A percentile compares a stretch with the other conserved stretches of the same genome.
Conservation (phyloP, 2,888 invertebrate species). For the Artemia sp. region DNA sequence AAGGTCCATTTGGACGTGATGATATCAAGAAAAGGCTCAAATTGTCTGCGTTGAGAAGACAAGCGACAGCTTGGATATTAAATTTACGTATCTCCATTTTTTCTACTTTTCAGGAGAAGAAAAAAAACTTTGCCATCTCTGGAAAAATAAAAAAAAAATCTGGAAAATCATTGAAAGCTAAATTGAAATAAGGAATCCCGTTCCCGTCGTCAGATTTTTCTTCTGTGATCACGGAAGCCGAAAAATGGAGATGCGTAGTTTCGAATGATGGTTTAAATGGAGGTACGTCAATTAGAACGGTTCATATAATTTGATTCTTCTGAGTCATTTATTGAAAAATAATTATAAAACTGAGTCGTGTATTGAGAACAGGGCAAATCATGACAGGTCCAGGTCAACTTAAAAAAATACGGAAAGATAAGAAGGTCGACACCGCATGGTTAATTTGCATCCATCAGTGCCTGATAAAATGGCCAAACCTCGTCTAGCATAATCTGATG, state of each 20-base stretch:
- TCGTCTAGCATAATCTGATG: constrained; percentile 5
- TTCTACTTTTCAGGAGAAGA: constrained; percentile 4
- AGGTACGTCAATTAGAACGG: constrained; percentile 10
- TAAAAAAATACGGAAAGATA: neutral
- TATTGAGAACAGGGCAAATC: constrained; percentile 1
- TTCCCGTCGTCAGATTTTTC: neutral
- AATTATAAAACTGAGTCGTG: neutral
- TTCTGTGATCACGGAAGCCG: neutral
- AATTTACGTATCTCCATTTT: constrained; percentile 11
- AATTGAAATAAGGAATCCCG: neutral
- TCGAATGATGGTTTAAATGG: neutral
- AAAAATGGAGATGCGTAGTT: neutral
- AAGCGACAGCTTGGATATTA: neutral
- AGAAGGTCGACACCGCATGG: neutral
- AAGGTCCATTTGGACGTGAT: too few species aligned
- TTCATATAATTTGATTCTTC: constrained; percentile 11
- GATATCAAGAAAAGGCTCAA: too few species aligned
- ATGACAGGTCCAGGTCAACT: neutral
- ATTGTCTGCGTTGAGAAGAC: too few species aligned
- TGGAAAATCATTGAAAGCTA: neutral
- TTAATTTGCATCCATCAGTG: constrained; percentile 12
- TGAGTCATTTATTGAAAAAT: constrained; percentile 2
- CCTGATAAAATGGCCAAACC: neutral
- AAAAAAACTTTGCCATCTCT: neutral
- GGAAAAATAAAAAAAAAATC: neutral